Percentiles rank a stretch among this genome's conserved stretches.
Evolutionary conservation across 2,888 invertebrate genomes (phyloP).

Genomic region (Lobophora halterata): DNA sequence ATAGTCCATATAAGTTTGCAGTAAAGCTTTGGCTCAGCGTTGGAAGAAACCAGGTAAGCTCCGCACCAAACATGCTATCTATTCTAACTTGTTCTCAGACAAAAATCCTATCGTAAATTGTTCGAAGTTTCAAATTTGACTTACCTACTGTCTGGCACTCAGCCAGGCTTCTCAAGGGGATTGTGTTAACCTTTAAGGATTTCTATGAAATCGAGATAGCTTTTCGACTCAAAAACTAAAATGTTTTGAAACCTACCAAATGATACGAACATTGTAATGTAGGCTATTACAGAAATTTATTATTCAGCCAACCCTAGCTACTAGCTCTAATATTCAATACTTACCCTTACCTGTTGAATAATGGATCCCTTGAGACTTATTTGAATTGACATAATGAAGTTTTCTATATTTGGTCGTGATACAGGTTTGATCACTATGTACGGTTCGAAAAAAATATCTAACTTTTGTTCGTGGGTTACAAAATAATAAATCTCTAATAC

Average conservation of each 20-base stretch:
- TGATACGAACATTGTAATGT: too few relatives aligned
- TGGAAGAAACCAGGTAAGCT: slow-evolving; percentile 6
- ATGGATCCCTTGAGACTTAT: slow-evolving; percentile 47
- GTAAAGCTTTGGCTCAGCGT: too few relatives aligned
- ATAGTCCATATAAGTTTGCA: too few relatives aligned
- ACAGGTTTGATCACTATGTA: slow-evolving; percentile 30
- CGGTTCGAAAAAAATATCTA: slow-evolving; percentile 17
- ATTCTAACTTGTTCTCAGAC: slow-evolving; percentile 22
- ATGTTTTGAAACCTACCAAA: too few relatives aligned
- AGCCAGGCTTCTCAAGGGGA: slow-evolving; percentile 35
- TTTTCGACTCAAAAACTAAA: background rate
- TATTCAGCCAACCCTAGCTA: background rate
- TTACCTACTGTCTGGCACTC: slow-evolving; percentile 36
- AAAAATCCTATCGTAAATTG: slow-evolving; percentile 25
- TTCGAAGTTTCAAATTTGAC: slow-evolving; percentile 21
- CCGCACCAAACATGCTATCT: slow-evolving; percentile 21
- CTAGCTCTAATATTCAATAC: slow-evolving; percentile 5
- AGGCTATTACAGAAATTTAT: too few relatives aligned
- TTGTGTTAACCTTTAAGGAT: background rate
- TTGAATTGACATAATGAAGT: slow-evolving; percentile 49
- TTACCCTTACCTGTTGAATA: slow-evolving; percentile 65
- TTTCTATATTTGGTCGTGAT: slow-evolving; percentile 35
- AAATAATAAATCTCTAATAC: too few relatives aligned
- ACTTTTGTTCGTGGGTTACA: too few relatives aligned
- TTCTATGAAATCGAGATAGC: slow-evolving; percentile 2